Percentiles rank a stretch among this genome's conserved stretches.
These are phyloP conservation scores for Sebastes fasciatus DNA, from an alignment of 2,113 vertebrate genomes.

Conservation along the genomic window DNA sequence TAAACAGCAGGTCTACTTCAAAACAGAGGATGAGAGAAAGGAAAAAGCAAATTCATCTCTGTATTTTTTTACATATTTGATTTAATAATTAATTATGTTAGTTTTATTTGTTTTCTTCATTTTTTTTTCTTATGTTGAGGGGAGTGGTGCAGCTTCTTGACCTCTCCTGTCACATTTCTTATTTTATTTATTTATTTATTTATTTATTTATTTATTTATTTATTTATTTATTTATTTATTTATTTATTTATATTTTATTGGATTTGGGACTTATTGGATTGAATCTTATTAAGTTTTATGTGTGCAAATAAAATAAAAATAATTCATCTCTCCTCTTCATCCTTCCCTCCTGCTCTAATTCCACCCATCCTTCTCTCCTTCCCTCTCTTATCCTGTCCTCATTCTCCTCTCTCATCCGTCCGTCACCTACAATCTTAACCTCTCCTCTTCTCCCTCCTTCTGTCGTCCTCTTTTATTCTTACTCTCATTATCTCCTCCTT, in stretches of 20 bases:
- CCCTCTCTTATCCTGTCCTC: background rate
- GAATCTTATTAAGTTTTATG: too few species aligned
- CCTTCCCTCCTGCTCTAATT: conserved; percentile 2
- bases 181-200: too few species aligned
- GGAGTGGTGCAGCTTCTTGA: too few species aligned
- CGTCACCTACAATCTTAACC: conserved; percentile 8
- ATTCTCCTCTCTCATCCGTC: background rate
- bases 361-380: background rate
- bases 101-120: too few species aligned
- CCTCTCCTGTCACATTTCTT: too few species aligned
- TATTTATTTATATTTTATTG: too few species aligned
- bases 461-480: background rate
- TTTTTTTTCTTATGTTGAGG: too few species aligned
- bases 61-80: background rate
- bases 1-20: conserved; percentile 2
- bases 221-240: too few species aligned
- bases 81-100: too few species aligned
- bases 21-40: background rate
- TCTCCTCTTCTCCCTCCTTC: conserved; percentile 21
- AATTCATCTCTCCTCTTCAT: background rate
- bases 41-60: background rate
- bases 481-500: conserved; percentile 17
- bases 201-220: too few species aligned
- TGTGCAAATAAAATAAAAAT: too few species aligned
- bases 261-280: too few species aligned